A percentile compares a stretch with the other conserved stretches of the same genome.
These are phyloP conservation scores for Acromyrmex echinatior DNA, from an alignment of 1,140 invertebrate species.

Conservation along the genomic window DNA sequence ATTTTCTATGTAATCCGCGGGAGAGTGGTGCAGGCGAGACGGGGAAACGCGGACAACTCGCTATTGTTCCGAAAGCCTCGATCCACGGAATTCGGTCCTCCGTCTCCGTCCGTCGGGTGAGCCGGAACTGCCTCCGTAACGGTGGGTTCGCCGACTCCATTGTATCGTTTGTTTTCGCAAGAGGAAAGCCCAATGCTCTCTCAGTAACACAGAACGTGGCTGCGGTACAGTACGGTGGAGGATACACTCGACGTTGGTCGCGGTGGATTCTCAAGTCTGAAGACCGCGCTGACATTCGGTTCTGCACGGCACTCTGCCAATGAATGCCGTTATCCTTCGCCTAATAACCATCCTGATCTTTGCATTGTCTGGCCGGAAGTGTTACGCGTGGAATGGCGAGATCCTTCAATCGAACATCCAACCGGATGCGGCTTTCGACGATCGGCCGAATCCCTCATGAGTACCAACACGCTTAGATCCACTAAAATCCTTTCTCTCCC, in stretches of 20 bases:
- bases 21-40: conserved; percentile 1
- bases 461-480: conserved; percentile 24
- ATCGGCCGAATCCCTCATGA: conserved; percentile 9
- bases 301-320: conserved; percentile 17
- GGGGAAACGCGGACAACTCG: conserved; percentile 61
- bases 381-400: conserved; percentile 27
- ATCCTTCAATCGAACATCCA: conserved; percentile 61
- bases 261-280: conserved; percentile 46
- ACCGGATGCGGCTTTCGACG: conserved; percentile 29
- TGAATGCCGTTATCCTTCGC: conserved; percentile 46
- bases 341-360: conserved; percentile 68
- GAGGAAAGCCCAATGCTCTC: conserved; percentile 61
- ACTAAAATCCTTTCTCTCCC: conserved; percentile 56
- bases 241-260: conserved; percentile 32
- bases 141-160: conserved; percentile 60
- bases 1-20: conserved; percentile 68
- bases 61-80: conserved; percentile 70
- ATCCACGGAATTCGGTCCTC: conserved; percentile 60
- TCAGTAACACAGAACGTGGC: not conserved
- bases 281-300: conserved; percentile 14
- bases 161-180: conserved; percentile 61
- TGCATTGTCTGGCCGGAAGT: conserved; percentile 59
- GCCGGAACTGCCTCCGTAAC: conserved; percentile 40
- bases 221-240: not conserved
- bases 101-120: conserved; percentile 47